Conservation (phyloP, 2,113 vertebrate species). For the Dolichallabes microphthalmus region DNA sequence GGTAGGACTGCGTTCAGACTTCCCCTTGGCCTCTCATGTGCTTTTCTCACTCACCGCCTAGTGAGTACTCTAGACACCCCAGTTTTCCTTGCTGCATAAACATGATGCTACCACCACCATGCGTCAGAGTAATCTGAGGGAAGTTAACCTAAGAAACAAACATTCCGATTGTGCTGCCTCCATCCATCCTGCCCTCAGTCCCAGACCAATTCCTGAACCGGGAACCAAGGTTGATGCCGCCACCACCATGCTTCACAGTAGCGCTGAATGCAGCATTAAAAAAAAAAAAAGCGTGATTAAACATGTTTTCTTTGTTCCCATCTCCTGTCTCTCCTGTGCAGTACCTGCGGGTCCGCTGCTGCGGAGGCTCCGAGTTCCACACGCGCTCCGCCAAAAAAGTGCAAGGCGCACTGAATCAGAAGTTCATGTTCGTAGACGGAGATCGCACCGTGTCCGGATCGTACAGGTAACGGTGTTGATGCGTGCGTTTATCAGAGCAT, state of each 20-base stretch:
- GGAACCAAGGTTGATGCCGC: no score
- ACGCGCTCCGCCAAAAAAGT: constrained; percentile 85
- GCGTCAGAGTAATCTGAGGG: neutral
- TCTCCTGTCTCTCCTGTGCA: constrained; percentile 50
- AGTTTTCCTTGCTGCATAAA: neutral
- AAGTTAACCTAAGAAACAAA: no score
- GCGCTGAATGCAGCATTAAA: neutral
- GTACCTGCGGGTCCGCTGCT: constrained; percentile 87
- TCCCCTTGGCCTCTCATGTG: neutral
- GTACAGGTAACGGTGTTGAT: constrained; percentile 81
- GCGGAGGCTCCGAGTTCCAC: constrained; percentile 85
- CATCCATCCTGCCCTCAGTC: neutral
- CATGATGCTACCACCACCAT: neutral
- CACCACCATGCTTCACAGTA: neutral
- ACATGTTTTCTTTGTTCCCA: neutral
- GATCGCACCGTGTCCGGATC: constrained; percentile 90
- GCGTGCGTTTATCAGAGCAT: neutral
- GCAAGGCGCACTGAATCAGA: constrained; percentile 83
- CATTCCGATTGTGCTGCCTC: neutral
- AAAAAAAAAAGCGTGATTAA: neutral
- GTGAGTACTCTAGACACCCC: neutral
- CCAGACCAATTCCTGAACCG: neutral
- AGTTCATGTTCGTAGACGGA: constrained; percentile 93
- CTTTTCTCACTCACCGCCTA: neutral
- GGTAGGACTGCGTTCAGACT: neutral